Evolutionary conservation across 2,888 invertebrate genomes (phyloP).

Genomic region (Globia sparganii): DNA sequence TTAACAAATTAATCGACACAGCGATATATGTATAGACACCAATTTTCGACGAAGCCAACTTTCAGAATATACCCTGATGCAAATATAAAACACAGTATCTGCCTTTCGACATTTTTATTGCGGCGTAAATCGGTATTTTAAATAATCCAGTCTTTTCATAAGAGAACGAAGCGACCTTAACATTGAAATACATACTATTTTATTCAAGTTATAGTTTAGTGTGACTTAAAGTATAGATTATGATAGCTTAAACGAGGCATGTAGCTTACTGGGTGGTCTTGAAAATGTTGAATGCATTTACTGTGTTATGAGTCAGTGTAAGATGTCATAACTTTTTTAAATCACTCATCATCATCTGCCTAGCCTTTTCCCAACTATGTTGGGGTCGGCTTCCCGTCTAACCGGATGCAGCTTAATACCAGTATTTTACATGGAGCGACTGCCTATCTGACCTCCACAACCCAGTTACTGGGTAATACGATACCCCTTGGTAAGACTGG

Average conservation of each 20-base stretch:
- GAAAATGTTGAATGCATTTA: slow-evolving; percentile 5
- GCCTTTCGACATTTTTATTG: slow-evolving; percentile 69
- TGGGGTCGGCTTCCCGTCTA: neutral
- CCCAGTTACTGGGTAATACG: no score
- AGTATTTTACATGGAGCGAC: no score
- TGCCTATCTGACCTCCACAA: no score
- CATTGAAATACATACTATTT: slow-evolving; percentile 64
- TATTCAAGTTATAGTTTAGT: slow-evolving; percentile 41
- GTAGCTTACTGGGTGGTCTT: slow-evolving; percentile 33
- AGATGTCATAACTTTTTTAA: no score
- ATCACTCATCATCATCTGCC: no score
- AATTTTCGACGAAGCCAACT: neutral
- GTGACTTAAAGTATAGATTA: slow-evolving; percentile 25
- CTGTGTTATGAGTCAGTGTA: neutral
- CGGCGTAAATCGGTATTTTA: slow-evolving; percentile 75
- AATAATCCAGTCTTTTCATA: slow-evolving; percentile 61
- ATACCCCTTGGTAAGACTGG: no score
- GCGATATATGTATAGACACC: neutral
- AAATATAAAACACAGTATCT: slow-evolving; percentile 25
- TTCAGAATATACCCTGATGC: neutral
- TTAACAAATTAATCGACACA: neutral
- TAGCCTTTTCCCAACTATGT: no score
- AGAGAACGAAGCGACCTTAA: slow-evolving; percentile 59
- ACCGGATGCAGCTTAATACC: neutral
- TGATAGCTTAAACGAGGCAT: neutral